These are phyloP conservation scores for Cosmia trapezina DNA, from an alignment of 2,888 invertebrate species.

Conservation along the genomic window DNA sequence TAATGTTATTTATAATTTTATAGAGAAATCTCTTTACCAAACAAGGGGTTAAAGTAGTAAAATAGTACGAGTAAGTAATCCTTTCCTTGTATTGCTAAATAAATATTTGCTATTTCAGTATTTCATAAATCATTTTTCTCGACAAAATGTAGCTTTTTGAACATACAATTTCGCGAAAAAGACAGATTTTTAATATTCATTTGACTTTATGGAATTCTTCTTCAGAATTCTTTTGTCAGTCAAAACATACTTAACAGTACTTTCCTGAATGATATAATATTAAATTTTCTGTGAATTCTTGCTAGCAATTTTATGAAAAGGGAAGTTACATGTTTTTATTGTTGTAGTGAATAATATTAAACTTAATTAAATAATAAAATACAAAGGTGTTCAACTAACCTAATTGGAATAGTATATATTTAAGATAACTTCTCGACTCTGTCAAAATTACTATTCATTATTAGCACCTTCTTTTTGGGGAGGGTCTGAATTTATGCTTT, in stretches of 20 bases:
- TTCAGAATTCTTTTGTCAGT: not conserved
- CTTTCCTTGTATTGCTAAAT: slow-evolving; percentile 5
- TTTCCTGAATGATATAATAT: not conserved
- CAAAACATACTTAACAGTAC: not conserved
- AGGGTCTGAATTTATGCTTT: too few species aligned
- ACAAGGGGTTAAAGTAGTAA: not conserved
- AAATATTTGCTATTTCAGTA: not conserved
- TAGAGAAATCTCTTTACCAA: not conserved
- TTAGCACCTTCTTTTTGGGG: too few species aligned
- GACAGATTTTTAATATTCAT: slow-evolving; percentile 31
- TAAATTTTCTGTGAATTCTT: slow-evolving; percentile 3
- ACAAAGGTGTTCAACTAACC: not conserved
- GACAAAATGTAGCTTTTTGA: too few species aligned
- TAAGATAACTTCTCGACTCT: not conserved
- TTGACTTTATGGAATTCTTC: slow-evolving; percentile 5
- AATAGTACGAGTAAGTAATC: not conserved
- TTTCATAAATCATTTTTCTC: slow-evolving; percentile 8
- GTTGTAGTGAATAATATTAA: not conserved
- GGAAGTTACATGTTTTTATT: not conserved
- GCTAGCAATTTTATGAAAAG: not conserved
- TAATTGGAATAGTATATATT: not conserved
- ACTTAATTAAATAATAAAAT: not conserved
- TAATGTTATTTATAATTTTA: not conserved
- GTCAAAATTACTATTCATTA: not conserved
- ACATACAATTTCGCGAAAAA: slow-evolving; percentile 15